These are phyloP conservation scores for Oscheius sp. DNA, from an alignment of 2,888 invertebrate species.

Conservation along the genomic window DNA sequence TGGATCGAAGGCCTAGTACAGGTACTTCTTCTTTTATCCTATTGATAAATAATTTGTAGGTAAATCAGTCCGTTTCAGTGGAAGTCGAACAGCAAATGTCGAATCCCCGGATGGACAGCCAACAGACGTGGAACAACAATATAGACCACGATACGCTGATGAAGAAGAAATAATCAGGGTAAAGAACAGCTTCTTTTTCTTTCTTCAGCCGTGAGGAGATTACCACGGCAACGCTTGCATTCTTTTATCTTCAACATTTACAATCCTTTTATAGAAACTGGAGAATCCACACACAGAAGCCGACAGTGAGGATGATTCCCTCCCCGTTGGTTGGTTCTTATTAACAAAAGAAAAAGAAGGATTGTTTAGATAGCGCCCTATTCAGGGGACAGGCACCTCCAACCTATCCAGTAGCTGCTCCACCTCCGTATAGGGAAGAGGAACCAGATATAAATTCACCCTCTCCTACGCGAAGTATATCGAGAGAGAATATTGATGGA, in stretches of 20 bases:
- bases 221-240: background rate
- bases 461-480: too few species aligned
- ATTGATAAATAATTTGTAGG: background rate
- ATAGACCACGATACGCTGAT: background rate
- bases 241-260: background rate
- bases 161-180: slow-evolving; percentile 9
- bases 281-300: slow-evolving; percentile 40
- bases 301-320: slow-evolving; percentile 25
- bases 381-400: slow-evolving; percentile 12
- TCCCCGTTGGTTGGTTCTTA: slow-evolving; percentile 17
- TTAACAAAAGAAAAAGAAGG: background rate
- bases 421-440: slow-evolving; percentile 6
- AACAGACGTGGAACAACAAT: background rate
- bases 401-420: slow-evolving; percentile 7
- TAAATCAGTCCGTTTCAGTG: slow-evolving; percentile 21
- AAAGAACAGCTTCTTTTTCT: background rate
- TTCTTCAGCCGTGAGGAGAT: background rate
- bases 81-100: background rate
- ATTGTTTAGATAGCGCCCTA: slow-evolving; percentile 2
- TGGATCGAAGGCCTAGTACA: slow-evolving; percentile 23
- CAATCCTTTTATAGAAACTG: slow-evolving; percentile 37
- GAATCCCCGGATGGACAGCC: background rate
- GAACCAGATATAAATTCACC: slow-evolving; percentile 9
- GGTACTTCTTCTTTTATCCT: background rate
- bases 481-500: too few species aligned